Conservation (phyloP, 2,113 vertebrate species). For the Platichthys flesus region DNA sequence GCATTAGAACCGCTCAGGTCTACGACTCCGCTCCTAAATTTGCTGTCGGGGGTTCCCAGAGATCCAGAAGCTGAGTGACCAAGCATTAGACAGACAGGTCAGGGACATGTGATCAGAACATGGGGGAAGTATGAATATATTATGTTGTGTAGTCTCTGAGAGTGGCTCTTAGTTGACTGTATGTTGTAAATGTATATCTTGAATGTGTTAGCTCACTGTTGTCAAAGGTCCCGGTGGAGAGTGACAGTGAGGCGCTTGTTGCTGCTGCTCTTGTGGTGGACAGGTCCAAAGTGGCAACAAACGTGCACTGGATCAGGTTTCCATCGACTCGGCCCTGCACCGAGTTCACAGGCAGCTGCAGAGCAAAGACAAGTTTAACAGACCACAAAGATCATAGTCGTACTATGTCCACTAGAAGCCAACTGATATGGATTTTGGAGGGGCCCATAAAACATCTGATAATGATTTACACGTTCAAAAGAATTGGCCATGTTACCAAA, state of each 20-base stretch:
- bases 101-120: not conserved
- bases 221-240: constrained; percentile 14
- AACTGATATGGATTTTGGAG: no score
- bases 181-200: not conserved
- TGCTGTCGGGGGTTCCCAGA: fast-evolving
- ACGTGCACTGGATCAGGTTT: constrained; percentile 50
- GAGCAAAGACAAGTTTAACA: not conserved
- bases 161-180: not conserved
- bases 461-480: no score
- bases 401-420: not conserved
- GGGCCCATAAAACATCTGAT: no score
- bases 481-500: no score
- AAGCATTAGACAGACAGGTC: not conserved
- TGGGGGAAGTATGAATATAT: not conserved
- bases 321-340: constrained; percentile 27
- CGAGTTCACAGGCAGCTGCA: constrained; percentile 33
- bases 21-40: fast-evolving
- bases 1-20: constrained; percentile 30
- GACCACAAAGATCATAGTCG: not conserved
- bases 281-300: constrained; percentile 35
- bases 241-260: fast-evolving
- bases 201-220: constrained; percentile 34
- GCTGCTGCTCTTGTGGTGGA: not conserved
- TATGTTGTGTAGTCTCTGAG: not conserved
- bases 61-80: not conserved